Evolutionary conservation across 2,888 invertebrate species (phyloP).

Genomic region (Peribatodes rhomboidaria): DNA sequence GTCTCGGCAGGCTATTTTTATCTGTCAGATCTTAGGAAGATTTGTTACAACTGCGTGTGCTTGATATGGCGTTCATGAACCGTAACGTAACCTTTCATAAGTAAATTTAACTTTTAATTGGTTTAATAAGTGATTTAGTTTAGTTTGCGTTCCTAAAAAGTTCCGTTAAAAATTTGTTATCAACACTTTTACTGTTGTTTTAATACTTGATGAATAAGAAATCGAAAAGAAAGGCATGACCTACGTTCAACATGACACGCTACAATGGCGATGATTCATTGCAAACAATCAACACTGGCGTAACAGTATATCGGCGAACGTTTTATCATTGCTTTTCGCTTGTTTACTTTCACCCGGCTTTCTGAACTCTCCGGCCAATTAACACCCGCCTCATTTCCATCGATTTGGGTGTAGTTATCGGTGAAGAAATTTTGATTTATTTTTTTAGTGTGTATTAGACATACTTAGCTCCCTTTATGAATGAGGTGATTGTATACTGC

Average conservation of each 20-base stretch:
- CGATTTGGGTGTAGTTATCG: slow-evolving; percentile 34
- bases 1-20: no score
- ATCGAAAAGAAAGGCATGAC: not conserved
- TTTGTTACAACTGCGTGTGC: no score
- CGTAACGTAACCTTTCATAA: no score
- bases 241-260: not conserved
- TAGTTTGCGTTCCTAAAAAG: no score
- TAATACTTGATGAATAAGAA: not conserved
- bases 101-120: no score
- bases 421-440: slow-evolving; percentile 27
- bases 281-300: slow-evolving; percentile 13
- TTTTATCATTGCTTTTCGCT: slow-evolving; percentile 35
- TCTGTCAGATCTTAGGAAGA: no score
- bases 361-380: slow-evolving; percentile 43
- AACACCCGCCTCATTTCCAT: slow-evolving; percentile 36
- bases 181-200: no score
- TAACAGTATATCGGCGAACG: not conserved
- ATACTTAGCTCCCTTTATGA: no score
- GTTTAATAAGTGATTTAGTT: no score
- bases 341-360: slow-evolving; percentile 40
- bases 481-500: no score
- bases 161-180: no score
- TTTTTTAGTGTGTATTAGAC: not conserved
- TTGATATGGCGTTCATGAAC: no score
- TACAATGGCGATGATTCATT: slow-evolving; percentile 24